Base-by-base conservation (phyloP, 2,888 invertebrate genomes). In the Villa cingulata region DNA sequence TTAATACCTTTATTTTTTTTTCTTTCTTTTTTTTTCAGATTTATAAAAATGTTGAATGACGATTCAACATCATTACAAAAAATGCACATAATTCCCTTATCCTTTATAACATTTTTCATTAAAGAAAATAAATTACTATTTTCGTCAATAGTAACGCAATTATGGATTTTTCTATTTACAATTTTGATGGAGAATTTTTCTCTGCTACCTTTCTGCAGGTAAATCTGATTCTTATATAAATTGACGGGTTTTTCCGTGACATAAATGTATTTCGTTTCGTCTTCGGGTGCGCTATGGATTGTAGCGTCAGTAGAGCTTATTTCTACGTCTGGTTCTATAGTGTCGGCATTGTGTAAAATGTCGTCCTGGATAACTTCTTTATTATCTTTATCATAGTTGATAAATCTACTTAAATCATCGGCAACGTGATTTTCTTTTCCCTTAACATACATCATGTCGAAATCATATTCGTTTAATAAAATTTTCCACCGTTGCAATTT, bases 61-160 rank as follows among this genome's bases (percentile, higher is more conserved):
- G n/a, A n/a, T n/a, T n/a, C n/a, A n/a, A n/a, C n/a, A n/a, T n/a
- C n/a, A n/a, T n/a, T n/a, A 19, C 49, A 51, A 45, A 40, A 51
- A 15, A 53, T 16, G 41, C 48, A 48, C 40, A 51, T 45, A 19
- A 50, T 12, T 12, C 53, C 53, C n/a, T n/a, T n/a, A n/a, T n/a
- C n/a, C n/a, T n/a, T n/a, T n/a, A n/a, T n/a, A n/a, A n/a, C n/a
- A n/a, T 40, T 49, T 42, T 43, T 48, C 44, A 49, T 46, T 39
- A 49, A 17, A 32, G 51, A 41, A 7, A 52, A 23, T 34, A 52
- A 37, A 23, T 51, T 39, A 32, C 43, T 50, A 15, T 37, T 44
- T 38, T 37, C 44, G 6, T 29, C 27, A 23, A 44, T 18, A 14
- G 38, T 38, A 27, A 44, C 17, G 17, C 38, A 10, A 17, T 37